Conservation (phyloP, 2,113 vertebrate genomes). For the Eurystomus gularis region DNA sequence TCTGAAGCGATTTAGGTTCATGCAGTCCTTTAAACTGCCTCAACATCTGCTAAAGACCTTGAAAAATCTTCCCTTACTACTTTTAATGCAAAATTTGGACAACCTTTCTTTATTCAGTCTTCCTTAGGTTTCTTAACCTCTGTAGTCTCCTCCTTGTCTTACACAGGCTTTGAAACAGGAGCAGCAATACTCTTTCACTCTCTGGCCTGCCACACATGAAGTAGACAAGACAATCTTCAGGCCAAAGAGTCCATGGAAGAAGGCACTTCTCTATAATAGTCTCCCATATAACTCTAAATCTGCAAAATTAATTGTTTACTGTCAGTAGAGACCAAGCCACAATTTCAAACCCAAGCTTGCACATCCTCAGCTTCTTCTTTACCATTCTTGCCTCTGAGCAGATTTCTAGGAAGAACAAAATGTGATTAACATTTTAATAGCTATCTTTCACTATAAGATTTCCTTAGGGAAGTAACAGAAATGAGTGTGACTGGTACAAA, state of each 20-base stretch:
- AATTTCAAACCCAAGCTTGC: neutral
- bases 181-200: neutral
- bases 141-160: neutral
- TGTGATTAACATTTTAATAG: neutral
- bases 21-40: neutral
- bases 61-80: neutral
- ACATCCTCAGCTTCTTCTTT: accelerated
- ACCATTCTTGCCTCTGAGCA: neutral
- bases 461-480: neutral
- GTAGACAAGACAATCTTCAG: neutral
- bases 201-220: neutral
- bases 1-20: neutral
- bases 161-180: neutral
- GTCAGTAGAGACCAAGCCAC: neutral
- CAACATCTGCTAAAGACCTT: neutral
- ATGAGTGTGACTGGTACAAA: neutral
- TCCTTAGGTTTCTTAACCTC: neutral
- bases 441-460: neutral
- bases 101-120: neutral
- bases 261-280: neutral
- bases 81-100: neutral
- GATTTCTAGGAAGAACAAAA: neutral
- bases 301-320: neutral
- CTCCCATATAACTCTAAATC: neutral
- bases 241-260: neutral